Conservation (phyloP, 1,140 invertebrate species). For the Scylla paramamosain region DNA sequence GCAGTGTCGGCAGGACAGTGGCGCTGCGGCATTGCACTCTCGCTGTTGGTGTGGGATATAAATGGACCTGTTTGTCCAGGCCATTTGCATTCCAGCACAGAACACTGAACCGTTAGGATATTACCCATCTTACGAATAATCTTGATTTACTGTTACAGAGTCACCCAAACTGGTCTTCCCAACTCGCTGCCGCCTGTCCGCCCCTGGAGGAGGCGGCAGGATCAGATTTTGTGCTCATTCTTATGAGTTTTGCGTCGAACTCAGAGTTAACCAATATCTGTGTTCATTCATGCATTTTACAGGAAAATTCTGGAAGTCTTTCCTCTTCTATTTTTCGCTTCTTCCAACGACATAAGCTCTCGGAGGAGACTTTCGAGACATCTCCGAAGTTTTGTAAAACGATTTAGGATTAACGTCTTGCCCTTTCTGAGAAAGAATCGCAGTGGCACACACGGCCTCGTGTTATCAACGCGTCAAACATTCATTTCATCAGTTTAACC, state of each 20-base stretch:
- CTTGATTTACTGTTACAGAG: neutral
- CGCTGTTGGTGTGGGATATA: too few species aligned
- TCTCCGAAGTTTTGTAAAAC: neutral
- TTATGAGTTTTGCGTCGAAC: neutral
- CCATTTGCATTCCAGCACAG: too few species aligned
- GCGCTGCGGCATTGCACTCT: too few species aligned
- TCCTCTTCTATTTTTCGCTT: neutral
- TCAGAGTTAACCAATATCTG: neutral
- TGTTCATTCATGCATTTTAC: conserved; percentile 10
- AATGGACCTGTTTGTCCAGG: too few species aligned
- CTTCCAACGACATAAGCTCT: neutral
- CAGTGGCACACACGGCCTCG: too few species aligned
- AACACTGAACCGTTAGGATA: too few species aligned
- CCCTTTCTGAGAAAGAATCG: neutral
- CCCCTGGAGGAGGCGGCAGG: neutral
- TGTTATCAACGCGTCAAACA: neutral
- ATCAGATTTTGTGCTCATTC: neutral
- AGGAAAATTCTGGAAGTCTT: neutral
- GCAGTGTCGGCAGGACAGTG: too few species aligned
- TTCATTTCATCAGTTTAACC: neutral
- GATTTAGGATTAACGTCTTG: neutral
- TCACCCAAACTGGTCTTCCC: neutral
- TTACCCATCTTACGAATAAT: too few species aligned
- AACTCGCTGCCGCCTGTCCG: neutral
- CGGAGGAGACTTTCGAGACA: neutral